These are phyloP conservation scores for Limonius californicus DNA, from an alignment of 1,140 invertebrate species.

Conservation along the genomic window DNA sequence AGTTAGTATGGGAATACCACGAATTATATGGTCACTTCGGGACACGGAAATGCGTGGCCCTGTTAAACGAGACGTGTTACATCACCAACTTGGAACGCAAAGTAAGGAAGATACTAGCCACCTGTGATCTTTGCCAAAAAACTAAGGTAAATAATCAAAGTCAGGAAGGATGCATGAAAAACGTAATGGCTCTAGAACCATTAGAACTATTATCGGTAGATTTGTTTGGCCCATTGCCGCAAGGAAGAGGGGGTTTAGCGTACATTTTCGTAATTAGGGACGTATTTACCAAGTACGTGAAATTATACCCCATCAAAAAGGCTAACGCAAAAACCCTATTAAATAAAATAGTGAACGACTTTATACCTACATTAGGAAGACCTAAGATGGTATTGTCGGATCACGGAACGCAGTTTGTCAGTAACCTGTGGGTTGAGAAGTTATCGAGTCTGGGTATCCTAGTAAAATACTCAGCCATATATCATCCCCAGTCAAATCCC, in stretches of 20 bases:
- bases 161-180: background rate
- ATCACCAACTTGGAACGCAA: background rate
- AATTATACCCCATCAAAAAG: slow-evolving; percentile 18
- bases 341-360: slow-evolving; percentile 8
- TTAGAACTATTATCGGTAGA: slow-evolving; percentile 14
- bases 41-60: background rate
- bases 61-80: background rate
- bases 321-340: background rate
- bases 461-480: slow-evolving; percentile 13
- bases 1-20: slow-evolving; percentile 9
- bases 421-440: background rate
- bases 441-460: slow-evolving; percentile 6
- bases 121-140: slow-evolving; percentile 4
- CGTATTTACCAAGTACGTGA: slow-evolving; percentile 16
- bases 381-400: background rate
- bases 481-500: slow-evolving; percentile 13
- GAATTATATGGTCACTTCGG: slow-evolving; percentile 17
- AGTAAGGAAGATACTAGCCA: background rate
- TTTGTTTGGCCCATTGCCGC: slow-evolving; percentile 10
- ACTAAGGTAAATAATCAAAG: background rate
- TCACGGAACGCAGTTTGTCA: slow-evolving; percentile 16
- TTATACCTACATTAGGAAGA: slow-evolving; percentile 1
- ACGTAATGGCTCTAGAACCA: slow-evolving; percentile 4
- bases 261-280: slow-evolving; percentile 13
- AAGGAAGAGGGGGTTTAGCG: background rate